Conservation (phyloP, 1,140 invertebrate genomes). For the Solenopsis fugax region DNA sequence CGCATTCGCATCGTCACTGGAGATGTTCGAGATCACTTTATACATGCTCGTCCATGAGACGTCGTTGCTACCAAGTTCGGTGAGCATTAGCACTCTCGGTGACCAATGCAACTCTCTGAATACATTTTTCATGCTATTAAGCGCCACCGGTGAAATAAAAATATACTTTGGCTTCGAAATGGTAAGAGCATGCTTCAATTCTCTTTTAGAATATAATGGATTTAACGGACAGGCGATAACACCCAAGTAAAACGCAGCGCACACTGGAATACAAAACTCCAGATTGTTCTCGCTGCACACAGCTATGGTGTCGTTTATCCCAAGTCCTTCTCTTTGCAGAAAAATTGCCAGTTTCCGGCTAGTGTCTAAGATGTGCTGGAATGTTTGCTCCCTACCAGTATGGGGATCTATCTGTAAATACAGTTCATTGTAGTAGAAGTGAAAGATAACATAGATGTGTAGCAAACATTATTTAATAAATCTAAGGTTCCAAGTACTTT, state of each 20-base stretch:
- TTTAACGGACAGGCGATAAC: slow-evolving; percentile 87
- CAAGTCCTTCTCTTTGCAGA: slow-evolving; percentile 84
- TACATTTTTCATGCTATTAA: slow-evolving; percentile 52
- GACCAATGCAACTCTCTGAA: slow-evolving; percentile 70
- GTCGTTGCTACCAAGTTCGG: slow-evolving; percentile 30
- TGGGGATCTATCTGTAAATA: slow-evolving; percentile 85
- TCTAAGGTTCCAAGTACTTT: not conserved
- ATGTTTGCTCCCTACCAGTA: slow-evolving; percentile 84
- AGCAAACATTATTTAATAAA: not conserved
- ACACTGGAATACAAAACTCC: slow-evolving; percentile 87
- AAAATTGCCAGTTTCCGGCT: slow-evolving; percentile 85
- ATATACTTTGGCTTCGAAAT: slow-evolving; percentile 87
- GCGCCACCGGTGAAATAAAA: slow-evolving; percentile 75
- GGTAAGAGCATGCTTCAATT: slow-evolving; percentile 85
- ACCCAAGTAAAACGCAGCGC: slow-evolving; percentile 87
- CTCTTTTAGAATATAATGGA: slow-evolving; percentile 77
- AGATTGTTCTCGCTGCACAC: slow-evolving; percentile 89
- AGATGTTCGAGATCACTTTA: slow-evolving; percentile 56
- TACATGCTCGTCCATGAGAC: slow-evolving; percentile 51
- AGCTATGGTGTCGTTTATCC: slow-evolving; percentile 87
- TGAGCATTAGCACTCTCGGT: slow-evolving; percentile 71
- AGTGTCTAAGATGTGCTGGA: slow-evolving; percentile 84
- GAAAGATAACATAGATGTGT: not conserved
- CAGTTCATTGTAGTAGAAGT: not conserved
- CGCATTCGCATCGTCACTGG: slow-evolving; percentile 24